Evolutionary conservation across 2,888 invertebrate genomes (phyloP).

Genomic region (Diabrotica balteata): DNA sequence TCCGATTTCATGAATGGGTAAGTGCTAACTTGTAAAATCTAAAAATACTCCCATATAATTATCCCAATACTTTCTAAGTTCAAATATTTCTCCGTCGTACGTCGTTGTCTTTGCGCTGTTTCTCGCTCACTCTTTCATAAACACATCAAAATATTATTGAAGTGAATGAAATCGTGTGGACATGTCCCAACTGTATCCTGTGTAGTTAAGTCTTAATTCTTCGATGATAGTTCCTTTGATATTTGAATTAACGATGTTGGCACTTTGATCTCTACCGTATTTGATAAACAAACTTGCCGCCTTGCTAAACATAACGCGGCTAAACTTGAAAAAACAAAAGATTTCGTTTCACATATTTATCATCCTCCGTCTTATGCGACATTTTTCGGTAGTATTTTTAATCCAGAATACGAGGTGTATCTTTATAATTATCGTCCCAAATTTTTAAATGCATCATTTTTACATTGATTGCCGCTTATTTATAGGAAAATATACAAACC

Average conservation of each 20-base stretch:
- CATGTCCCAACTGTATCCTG: constrained; percentile 60
- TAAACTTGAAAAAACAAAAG: constrained; percentile 57
- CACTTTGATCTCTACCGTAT: constrained; percentile 58
- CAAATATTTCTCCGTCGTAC: neutral
- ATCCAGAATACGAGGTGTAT: too few relatives aligned
- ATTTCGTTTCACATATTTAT: constrained; percentile 53
- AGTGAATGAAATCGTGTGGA: constrained; percentile 55
- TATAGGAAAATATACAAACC: too few relatives aligned
- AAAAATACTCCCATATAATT: constrained; percentile 5
- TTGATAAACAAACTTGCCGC: constrained; percentile 56
- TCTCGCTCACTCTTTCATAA: constrained; percentile 41
- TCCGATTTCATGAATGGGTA: neutral
- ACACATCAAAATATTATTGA: constrained; percentile 59
- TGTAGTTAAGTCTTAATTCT: constrained; percentile 59
- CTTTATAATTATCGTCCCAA: too few relatives aligned
- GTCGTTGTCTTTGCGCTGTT: constrained; percentile 6
- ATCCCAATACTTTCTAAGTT: neutral
- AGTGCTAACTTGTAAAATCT: constrained; percentile 32
- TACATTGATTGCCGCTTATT: too few relatives aligned
- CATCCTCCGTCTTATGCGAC: neutral
- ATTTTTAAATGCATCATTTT: too few relatives aligned
- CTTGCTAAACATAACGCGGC: constrained; percentile 51
- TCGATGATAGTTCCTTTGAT: constrained; percentile 61
- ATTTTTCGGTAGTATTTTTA: too few relatives aligned
- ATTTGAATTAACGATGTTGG: constrained; percentile 57